Evolutionary conservation across 2,888 invertebrate species (phyloP).

Genomic region (Drosophila mimetica): DNA sequence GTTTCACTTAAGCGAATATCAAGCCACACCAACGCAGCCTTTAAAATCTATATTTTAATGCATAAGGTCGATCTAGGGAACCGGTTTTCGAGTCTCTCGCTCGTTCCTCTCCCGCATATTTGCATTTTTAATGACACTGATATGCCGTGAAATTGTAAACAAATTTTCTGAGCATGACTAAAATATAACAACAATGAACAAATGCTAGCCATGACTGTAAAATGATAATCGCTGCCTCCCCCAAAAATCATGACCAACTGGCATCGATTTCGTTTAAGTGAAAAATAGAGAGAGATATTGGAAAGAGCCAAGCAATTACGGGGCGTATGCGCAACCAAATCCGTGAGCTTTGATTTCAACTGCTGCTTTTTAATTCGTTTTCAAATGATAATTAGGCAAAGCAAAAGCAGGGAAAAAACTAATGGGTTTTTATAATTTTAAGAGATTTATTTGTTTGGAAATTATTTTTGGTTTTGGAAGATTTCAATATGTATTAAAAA

Average conservation of each 20-base stretch:
- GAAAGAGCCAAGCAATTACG: conserved; percentile 19
- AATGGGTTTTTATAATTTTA: conserved; percentile 10
- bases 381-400: conserved; percentile 30
- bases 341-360: conserved; percentile 45
- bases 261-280: conserved; percentile 25
- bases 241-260: conserved; percentile 46
- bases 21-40: conserved; percentile 69
- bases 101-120: conserved; percentile 49
- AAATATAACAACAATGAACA: conserved; percentile 38
- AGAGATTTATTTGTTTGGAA: conserved; percentile 8
- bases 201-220: conserved; percentile 38
- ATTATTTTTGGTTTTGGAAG: neutral
- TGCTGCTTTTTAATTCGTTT: conserved; percentile 27
- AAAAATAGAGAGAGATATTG: conserved; percentile 10
- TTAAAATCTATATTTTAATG: conserved; percentile 62
- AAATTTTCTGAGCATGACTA: conserved; percentile 49
- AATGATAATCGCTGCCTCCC: conserved; percentile 32
- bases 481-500: too few relatives aligned
- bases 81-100: conserved; percentile 60
- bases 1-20: conserved; percentile 47
- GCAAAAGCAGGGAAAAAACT: conserved; percentile 2
- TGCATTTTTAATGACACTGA: conserved; percentile 73
- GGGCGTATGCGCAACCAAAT: conserved; percentile 43
- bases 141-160: conserved; percentile 76
- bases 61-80: conserved; percentile 68